phyloP scores from a whole-genome alignment of 2,797 vertebrate genomes.

The Anolis apletophallus region DNA sequence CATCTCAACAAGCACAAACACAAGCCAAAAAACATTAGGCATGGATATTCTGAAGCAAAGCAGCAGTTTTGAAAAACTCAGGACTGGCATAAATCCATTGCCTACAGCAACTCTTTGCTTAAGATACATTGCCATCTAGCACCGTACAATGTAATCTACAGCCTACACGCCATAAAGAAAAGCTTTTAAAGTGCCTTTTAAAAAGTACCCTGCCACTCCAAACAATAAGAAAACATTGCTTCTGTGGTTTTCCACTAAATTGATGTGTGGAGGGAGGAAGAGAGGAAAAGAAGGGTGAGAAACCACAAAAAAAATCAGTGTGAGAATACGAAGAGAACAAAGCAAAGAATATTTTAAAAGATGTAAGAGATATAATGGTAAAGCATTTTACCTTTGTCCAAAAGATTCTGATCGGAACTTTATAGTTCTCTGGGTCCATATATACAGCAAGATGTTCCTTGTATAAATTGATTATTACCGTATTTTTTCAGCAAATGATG shows the following conservation, averaged over 20 bases:
- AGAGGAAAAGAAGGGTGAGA: not conserved
- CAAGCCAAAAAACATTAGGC: slow-evolving; percentile 8
- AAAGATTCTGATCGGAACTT: not conserved
- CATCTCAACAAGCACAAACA: slow-evolving; percentile 33
- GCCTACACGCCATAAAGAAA: slow-evolving; percentile 29
- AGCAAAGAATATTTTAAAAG: not conserved
- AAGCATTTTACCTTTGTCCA: not conserved
- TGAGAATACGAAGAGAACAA: not conserved
- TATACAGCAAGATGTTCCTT: not conserved
- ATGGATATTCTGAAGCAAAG: slow-evolving; percentile 42
- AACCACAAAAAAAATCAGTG: not conserved
- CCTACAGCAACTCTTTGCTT: slow-evolving; percentile 44
- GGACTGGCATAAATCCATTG: slow-evolving; percentile 41
- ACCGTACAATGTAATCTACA: slow-evolving; percentile 48
- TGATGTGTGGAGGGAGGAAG: not conserved
- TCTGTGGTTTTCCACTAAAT: slow-evolving; percentile 11
- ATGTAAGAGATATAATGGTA: not conserved
- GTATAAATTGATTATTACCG: not conserved
- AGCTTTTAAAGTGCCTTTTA: slow-evolving; percentile 29
- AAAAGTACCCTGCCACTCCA: slow-evolving; percentile 21
- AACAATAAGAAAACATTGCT: not conserved
- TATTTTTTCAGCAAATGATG: not conserved
- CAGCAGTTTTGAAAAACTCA: slow-evolving; percentile 30
- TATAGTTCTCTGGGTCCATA: not conserved
- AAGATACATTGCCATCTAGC: slow-evolving; percentile 67